phyloP scores from a whole-genome alignment of 2,888 invertebrate genomes.

The Octonoba sinensis region DNA sequence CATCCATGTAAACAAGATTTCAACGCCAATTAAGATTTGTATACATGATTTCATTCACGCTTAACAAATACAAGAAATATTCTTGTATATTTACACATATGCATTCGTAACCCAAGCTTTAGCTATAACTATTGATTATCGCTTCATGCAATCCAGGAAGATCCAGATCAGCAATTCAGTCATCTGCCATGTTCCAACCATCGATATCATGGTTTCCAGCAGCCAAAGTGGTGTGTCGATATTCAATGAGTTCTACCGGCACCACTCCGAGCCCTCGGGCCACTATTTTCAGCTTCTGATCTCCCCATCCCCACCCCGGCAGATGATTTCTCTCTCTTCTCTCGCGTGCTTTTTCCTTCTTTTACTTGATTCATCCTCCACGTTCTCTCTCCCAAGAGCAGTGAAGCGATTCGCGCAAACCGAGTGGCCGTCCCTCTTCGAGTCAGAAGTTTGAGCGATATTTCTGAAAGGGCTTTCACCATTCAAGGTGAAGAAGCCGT shows the following conservation, averaged over 20 bases:
- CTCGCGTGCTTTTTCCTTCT: background rate
- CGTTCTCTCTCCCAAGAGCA: constrained; percentile 10
- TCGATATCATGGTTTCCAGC: background rate
- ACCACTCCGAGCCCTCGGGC: constrained; percentile 1
- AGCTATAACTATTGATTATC: no score
- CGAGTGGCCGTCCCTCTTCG: constrained; percentile 13
- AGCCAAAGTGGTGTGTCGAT: background rate
- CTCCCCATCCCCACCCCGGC: constrained; percentile 14
- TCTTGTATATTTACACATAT: no score
- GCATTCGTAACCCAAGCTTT: no score
- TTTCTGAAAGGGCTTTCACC: constrained; percentile 3
- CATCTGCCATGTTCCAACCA: no score
- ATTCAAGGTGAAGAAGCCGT: constrained; percentile 46
- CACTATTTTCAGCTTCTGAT: background rate
- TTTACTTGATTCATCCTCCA: no score
- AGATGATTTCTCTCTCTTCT: background rate
- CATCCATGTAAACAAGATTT: no score
- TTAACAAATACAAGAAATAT: no score
- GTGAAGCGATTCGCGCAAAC: constrained; percentile 22
- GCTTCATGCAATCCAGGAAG: no score
- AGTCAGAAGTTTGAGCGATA: background rate
- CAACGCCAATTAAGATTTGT: no score
- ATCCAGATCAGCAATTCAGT: no score
- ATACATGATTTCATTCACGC: no score
- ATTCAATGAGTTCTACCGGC: constrained; percentile 3